phyloP scores from a whole-genome alignment of 1,140 invertebrate species.

The Anastrepha ludens region DNA sequence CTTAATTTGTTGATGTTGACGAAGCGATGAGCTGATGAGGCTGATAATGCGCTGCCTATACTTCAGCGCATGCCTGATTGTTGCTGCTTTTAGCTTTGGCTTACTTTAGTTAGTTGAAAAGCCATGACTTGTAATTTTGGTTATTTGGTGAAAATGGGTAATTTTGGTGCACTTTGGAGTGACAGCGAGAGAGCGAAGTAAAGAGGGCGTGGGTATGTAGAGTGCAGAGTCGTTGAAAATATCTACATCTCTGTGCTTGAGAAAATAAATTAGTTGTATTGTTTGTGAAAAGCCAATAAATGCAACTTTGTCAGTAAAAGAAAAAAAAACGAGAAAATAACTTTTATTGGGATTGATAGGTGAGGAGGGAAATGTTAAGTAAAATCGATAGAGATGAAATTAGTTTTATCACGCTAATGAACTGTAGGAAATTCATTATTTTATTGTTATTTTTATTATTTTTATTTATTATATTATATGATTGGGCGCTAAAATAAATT shows the following conservation, averaged over 20 bases:
- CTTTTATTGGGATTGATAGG: no score
- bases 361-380: no score
- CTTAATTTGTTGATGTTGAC: slow-evolving; percentile 31
- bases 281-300: no score
- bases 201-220: not conserved
- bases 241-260: not conserved
- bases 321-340: no score
- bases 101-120: slow-evolving; percentile 15
- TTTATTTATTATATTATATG: no score
- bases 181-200: not conserved
- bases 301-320: no score
- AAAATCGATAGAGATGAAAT: no score
- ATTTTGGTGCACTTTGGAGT: not conserved
- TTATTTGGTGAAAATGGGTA: not conserved
- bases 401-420: no score
- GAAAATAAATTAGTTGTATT: not conserved
- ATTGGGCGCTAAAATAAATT: no score
- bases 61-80: not conserved
- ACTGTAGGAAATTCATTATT: no score
- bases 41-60: not conserved
- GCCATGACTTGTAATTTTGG: not conserved
- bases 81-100: slow-evolving; percentile 10
- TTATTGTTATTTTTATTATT: no score
- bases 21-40: slow-evolving; percentile 1
- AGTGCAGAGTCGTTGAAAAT: not conserved